Evolutionary conservation across 2,797 vertebrate species (phyloP).

Genomic region (Peromyscus nudipes): DNA sequence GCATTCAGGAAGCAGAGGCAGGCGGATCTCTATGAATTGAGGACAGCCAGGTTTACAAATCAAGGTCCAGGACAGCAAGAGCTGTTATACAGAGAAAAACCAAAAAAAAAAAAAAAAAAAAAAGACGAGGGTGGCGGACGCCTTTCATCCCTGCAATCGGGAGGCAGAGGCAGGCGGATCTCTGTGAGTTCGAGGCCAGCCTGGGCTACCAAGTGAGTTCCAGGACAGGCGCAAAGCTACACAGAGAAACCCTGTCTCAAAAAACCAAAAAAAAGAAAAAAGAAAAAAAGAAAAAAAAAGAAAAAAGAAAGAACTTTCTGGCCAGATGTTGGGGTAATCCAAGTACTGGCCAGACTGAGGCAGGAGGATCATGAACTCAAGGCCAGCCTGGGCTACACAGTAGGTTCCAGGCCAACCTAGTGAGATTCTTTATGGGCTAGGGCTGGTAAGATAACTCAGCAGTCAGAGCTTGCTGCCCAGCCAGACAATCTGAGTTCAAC

Average conservation of each 20-base stretch:
- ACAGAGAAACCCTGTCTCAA: too few relatives aligned
- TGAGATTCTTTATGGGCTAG: background rate
- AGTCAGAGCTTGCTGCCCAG: background rate
- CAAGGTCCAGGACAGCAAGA: background rate
- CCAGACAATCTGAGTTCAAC: background rate
- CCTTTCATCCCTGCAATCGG: too few relatives aligned
- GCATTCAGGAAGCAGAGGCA: background rate
- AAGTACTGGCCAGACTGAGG: background rate
- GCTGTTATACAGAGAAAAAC: background rate
- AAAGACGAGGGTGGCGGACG: too few relatives aligned
- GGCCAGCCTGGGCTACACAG: background rate
- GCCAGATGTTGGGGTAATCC: background rate
- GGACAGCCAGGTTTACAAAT: background rate
- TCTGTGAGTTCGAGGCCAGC: too few relatives aligned
- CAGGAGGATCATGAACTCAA: background rate
- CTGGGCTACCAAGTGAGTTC: too few relatives aligned
- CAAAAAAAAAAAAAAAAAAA: background rate
- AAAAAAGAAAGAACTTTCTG: background rate
- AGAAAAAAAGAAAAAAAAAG: fast-evolving
- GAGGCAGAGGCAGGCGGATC: too few relatives aligned
- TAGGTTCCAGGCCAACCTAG: background rate
- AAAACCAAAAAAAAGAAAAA: background rate
- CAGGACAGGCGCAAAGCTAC: too few relatives aligned
- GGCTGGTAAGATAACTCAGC: background rate
- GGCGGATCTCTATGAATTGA: background rate